Evolutionary conservation across 2,113 vertebrate genomes (phyloP).

Genomic region (Anoplopoma fimbria): DNA sequence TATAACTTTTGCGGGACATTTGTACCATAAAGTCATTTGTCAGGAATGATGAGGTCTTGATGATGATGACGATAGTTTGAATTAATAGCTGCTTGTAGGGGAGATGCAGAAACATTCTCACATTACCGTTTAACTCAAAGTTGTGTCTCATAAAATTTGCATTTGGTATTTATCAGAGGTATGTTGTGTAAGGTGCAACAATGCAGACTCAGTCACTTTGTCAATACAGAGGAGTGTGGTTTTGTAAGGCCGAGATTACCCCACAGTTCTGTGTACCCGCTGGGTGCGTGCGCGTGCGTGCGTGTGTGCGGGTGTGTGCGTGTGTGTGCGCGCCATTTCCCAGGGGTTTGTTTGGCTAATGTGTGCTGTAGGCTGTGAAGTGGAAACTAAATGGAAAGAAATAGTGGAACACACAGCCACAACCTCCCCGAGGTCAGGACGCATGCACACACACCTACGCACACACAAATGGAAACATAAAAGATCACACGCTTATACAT

Average conservation of each 20-base stretch:
- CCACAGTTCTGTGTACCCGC: constrained; percentile 25
- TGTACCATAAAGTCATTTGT: neutral
- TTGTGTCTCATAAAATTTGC: neutral
- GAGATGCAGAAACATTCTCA: neutral
- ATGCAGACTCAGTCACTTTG: neutral
- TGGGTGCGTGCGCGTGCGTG: constrained; percentile 7
- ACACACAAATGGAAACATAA: neutral
- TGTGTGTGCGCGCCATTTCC: constrained; percentile 38
- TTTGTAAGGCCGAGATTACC: constrained; percentile 16
- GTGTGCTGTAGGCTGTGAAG: constrained; percentile 76
- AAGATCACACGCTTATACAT: neutral
- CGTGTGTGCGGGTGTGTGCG: constrained; percentile 8
- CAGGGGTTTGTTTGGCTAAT: constrained; percentile 65
- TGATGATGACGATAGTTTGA: neutral
- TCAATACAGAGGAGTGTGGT: constrained; percentile 16
- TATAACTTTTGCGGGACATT: neutral
- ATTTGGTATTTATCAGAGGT: neutral
- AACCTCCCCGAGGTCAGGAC: constrained; percentile 57
- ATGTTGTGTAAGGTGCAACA: neutral
- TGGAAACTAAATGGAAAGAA: constrained; percentile 71
- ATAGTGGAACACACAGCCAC: constrained; percentile 58
- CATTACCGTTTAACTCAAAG: neutral
- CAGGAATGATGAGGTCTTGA: neutral
- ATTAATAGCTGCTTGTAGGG: neutral
- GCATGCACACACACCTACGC: neutral